These are phyloP conservation scores for Phalangium opilio DNA, from an alignment of 2,888 invertebrate species.

Conservation along the genomic window DNA sequence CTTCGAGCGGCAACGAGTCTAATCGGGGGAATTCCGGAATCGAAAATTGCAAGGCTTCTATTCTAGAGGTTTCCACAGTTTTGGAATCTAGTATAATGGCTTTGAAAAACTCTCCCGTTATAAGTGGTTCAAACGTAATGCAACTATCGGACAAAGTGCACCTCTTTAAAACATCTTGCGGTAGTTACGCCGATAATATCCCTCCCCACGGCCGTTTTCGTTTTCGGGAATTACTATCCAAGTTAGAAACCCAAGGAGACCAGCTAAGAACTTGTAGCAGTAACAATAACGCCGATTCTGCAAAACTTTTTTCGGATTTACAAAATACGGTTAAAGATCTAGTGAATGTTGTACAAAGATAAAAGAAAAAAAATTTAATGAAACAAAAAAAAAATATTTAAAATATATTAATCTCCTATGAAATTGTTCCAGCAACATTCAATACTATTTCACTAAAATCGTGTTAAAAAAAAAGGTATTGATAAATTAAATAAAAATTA, in stretches of 20 bases:
- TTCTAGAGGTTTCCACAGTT: slow-evolving; percentile 22
- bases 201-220: slow-evolving; percentile 78
- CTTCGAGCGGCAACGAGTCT: not conserved
- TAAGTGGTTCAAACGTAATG: slow-evolving; percentile 46
- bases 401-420: too few relatives aligned
- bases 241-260: slow-evolving; percentile 51
- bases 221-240: slow-evolving; percentile 55
- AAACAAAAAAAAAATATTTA: too few relatives aligned
- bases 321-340: slow-evolving; percentile 55
- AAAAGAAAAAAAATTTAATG: too few relatives aligned
- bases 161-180: slow-evolving; percentile 63
- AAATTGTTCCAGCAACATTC: too few relatives aligned
- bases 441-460: too few relatives aligned
- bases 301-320: slow-evolving; percentile 52
- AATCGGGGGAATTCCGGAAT: slow-evolving; percentile 3
- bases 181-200: slow-evolving; percentile 64
- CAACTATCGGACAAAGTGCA: slow-evolving; percentile 63
- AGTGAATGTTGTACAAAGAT: slow-evolving; percentile 55
- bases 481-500: too few relatives aligned
- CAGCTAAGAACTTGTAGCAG: slow-evolving; percentile 51
- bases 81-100: slow-evolving; percentile 21
- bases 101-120: slow-evolving; percentile 24
- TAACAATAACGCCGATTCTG: slow-evolving; percentile 50
- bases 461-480: too few relatives aligned
- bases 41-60: slow-evolving; percentile 20